Evolutionary conservation across 2,113 vertebrate species (phyloP), one percentile per base, ranked within the genome.

Genomic region (Coracopsis vasa): DNA sequence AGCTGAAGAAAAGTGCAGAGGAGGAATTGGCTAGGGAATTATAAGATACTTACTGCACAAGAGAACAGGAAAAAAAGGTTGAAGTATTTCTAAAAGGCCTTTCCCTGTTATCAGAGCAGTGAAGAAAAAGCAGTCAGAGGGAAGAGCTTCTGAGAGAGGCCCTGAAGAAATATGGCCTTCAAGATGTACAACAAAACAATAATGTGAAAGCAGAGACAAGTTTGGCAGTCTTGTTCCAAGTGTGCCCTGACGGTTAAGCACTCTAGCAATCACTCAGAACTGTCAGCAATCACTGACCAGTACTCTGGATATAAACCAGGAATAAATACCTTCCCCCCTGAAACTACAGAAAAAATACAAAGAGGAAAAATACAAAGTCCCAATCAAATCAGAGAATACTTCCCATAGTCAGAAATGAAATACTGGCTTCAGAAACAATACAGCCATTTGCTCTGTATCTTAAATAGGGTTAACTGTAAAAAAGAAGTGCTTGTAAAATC

Each of bases 401-500:
- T 90, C 54, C 66, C 62, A 29, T n/a, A 60, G 41, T 74, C 21
- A 81, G 95, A 86, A 87, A 69, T 28, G 0, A 78, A 90, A 89
- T 89, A 90, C 72, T 89, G 73, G 61, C 83, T 90, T 94, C 86
- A 85, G 50, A 91, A 93, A 95, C 41, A 73, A 62, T 10, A 72
- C 37, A 86, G 82, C 31, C 35, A 73, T 74, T 80, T 86, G 56
- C 60, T 85, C 82, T 80, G 42, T 67, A 60, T 90, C 75, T 90
- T 86, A 65, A 71, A 73, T 3, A 86, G 64, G 9, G 19, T 54
- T 83, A 47, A 56, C 16, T 4, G 17, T 94, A 91, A 94, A 94
- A 94, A 92, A 92, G 54, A 95, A 39, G 74, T 95, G 85, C 75
- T 71, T 96, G 58, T 93, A 95, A 89, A 81, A 96, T 33, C 48